These are phyloP conservation scores for Amazona finschi DNA, from an alignment of 2,797 vertebrate genomes.

Conservation along the genomic window DNA sequence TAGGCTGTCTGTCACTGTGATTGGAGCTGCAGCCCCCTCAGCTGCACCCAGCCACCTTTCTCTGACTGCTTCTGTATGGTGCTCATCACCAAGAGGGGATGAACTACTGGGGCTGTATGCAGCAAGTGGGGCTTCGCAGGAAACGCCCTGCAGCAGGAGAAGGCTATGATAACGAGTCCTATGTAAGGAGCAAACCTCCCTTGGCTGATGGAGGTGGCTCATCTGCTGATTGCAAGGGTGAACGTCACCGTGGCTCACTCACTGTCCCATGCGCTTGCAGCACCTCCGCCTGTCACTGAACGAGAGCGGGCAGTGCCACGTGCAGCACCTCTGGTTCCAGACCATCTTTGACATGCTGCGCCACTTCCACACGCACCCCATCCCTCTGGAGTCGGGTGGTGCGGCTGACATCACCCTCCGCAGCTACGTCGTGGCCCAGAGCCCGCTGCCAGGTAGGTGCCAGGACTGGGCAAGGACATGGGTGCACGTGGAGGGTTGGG, in stretches of 20 bases:
- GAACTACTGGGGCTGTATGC: background rate
- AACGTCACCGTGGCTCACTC: background rate
- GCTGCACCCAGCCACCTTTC: background rate
- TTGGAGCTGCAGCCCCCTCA: background rate
- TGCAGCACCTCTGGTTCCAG: slow-evolving; percentile 99
- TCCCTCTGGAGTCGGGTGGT: slow-evolving; percentile 94
- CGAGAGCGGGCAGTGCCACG: slow-evolving; percentile 93
- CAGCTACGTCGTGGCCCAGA: slow-evolving; percentile 90
- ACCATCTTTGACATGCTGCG: slow-evolving; percentile 94
- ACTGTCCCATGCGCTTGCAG: slow-evolving; percentile 67
- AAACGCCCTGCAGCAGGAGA: background rate
- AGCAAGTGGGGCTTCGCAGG: background rate
- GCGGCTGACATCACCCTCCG: slow-evolving; percentile 94
- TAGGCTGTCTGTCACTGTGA: background rate
- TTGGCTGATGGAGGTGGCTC: background rate
- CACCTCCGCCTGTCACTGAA: slow-evolving; percentile 95
- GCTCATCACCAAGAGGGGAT: background rate
- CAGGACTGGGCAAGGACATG: rapidly evolving
- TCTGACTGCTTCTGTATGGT: background rate
- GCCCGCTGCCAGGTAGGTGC: slow-evolving; percentile 77
- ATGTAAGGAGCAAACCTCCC: background rate
- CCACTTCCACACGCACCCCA: slow-evolving; percentile 95
- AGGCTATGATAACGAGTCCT: background rate
- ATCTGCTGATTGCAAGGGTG: background rate
- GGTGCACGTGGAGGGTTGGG: background rate